phyloP scores from a whole-genome alignment of 2,888 invertebrate species.

The Phlogophora meticulosa region DNA sequence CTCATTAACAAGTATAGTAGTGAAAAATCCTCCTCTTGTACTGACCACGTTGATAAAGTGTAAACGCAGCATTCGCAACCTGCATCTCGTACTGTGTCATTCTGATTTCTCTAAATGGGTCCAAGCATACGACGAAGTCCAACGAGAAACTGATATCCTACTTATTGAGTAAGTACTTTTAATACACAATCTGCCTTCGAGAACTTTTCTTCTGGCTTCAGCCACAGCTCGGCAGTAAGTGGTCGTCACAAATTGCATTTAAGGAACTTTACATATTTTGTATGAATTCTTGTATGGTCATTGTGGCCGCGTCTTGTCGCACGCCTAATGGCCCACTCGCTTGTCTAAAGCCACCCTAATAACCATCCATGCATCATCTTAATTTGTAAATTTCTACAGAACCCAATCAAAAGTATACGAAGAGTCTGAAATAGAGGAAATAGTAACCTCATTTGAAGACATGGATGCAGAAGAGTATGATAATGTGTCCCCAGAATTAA shows the following conservation, averaged over 20 bases:
- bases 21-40: slow-evolving; percentile 78
- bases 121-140: slow-evolving; percentile 79
- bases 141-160: slow-evolving; percentile 74
- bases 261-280: not conserved
- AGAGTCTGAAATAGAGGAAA: slow-evolving; percentile 79
- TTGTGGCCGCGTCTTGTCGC: not conserved
- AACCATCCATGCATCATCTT: not conserved
- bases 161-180: slow-evolving; percentile 41
- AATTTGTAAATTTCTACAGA: slow-evolving; percentile 59
- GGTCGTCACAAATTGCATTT: not conserved
- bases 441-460: slow-evolving; percentile 76
- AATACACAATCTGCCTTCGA: not conserved
- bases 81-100: slow-evolving; percentile 84
- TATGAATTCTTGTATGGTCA: not conserved
- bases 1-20: slow-evolving; percentile 79
- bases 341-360: not conserved
- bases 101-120: slow-evolving; percentile 85
- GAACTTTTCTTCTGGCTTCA: not conserved
- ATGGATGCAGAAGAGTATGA: slow-evolving; percentile 84
- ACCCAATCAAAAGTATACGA: slow-evolving; percentile 75
- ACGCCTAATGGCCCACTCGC: not conserved
- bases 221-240: too few relatives aligned
- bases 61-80: slow-evolving; percentile 79
- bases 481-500: slow-evolving; percentile 76
- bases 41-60: slow-evolving; percentile 82